phyloP scores from a whole-genome alignment of 2,797 vertebrate genomes.

The Hyperoplus immaculatus region DNA sequence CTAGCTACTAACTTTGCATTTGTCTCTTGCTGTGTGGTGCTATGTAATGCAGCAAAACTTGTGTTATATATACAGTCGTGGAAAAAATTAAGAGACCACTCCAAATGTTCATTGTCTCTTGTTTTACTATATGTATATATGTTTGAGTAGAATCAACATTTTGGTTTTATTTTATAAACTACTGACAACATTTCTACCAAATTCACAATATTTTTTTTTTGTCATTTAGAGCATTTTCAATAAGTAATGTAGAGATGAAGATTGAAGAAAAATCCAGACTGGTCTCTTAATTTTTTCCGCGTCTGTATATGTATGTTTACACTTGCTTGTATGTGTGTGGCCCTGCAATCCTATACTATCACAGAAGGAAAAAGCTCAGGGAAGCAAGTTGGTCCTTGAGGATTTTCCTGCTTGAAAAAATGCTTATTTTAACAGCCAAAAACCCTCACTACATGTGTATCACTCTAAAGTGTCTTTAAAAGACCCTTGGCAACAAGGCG shows the following conservation, averaged over 20 bases:
- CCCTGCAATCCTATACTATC: constrained; percentile 53
- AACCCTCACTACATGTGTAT: constrained; percentile 26
- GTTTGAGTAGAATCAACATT: no score
- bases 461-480: constrained; percentile 53
- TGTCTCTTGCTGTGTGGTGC: background rate
- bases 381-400: constrained; percentile 57
- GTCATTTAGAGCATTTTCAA: no score
- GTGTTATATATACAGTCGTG: no score
- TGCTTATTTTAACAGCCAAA: constrained; percentile 63
- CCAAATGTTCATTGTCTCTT: no score
- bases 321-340: constrained; percentile 67
- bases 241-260: no score
- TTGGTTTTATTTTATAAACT: no score
- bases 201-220: no score
- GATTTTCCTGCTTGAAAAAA: constrained; percentile 56
- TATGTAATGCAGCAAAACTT: background rate
- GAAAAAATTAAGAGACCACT: no score
- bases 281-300: no score
- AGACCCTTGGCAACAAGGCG: constrained; percentile 50
- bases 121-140: no score
- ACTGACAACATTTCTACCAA: no score
- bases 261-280: no score
- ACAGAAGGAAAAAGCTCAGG: constrained; percentile 19
- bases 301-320: constrained; percentile 22
- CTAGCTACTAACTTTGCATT: background rate